Percentiles rank a stretch among this genome's conserved stretches.
phyloP scores from a whole-genome alignment of 2,797 vertebrate species.

The Lepidocolaptes lacrymiger region DNA sequence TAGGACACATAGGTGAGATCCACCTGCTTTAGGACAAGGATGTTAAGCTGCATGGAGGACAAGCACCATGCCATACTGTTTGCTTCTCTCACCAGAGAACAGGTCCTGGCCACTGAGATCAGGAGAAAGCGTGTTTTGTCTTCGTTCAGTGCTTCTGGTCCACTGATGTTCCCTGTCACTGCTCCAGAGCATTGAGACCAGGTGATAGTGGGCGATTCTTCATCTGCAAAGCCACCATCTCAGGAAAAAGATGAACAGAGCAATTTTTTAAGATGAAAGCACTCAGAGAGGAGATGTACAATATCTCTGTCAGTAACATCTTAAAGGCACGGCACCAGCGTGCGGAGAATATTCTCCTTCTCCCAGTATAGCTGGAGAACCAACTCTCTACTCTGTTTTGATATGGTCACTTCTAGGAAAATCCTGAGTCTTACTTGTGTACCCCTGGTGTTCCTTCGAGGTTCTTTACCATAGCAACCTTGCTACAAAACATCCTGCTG shows the following conservation, averaged over 20 bases:
- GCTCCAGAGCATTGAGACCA: neutral
- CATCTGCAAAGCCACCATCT: neutral
- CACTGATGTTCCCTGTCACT: neutral
- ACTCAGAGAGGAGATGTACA: neutral
- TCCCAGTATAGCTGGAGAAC: neutral
- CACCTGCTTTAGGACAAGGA: neutral
- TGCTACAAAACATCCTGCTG: neutral
- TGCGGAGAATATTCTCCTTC: neutral
- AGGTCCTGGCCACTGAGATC: neutral
- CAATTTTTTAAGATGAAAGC: neutral
- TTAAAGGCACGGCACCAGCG: neutral
- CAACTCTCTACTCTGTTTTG: neutral
- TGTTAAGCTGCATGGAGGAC: neutral
- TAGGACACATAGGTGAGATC: neutral
- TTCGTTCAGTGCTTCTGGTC: neutral
- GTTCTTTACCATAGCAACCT: neutral
- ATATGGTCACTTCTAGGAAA: neutral
- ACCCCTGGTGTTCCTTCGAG: neutral
- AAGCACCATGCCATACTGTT: neutral
- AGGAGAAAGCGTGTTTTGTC: neutral
- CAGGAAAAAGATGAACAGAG: neutral
- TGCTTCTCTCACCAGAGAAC: neutral
- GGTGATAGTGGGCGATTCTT: neutral
- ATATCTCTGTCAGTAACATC: neutral
- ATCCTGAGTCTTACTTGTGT: neutral